Evolutionary conservation across 2,797 vertebrate genomes (phyloP), one percentile per base, ranked within the genome.

Genomic region (Lepus oiostolus): DNA sequence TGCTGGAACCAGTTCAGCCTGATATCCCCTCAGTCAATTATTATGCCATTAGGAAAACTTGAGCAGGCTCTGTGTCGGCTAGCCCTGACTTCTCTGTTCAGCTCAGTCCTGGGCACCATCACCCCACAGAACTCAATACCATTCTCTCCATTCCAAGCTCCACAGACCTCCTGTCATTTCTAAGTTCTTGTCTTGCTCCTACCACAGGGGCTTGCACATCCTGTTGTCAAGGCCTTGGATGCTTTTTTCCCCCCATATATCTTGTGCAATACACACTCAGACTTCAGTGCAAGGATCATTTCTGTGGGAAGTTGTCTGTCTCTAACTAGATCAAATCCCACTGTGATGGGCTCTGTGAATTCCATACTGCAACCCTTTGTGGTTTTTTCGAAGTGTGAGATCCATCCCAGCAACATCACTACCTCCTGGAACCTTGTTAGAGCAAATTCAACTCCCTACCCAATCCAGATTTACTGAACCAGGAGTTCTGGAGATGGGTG

Each of bases 31-130:
- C 21, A 5, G 11, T n/a, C 50, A n/a, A 24, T 68, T 52, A n/a
- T 76, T 76, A 35, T 10, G 70, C 60, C 30, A 60, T 30, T 26
- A 4, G 0, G 6, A 14, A 1, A 14, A 5, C 7, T 54, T 74
- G n/a, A 5, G 5, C 5, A 54, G n/a, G 5, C 28, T 50, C 52
- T 47, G 7, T 2, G 6, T 0, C n/a, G 12, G 0, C 1, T 9
- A 7, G 2, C 21, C n/a, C 4, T 12, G 8, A 0, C 11, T 19
- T 71, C 35, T 83, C 28, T 72, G 22, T 58, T 47, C 22, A 72
- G 38, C 19, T 2, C 13, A 26, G 65, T 35, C 13, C 24, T 75
- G 52, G 63, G 26, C 14, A 5, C 1, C 3, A 4, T 0, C 0
- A 2, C 0, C 1, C 32, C 2, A 30, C 54, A 58, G 19, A 58